These are phyloP conservation scores for Hermetia illucens DNA, from an alignment of 1,140 invertebrate species.

Conservation along the genomic window DNA sequence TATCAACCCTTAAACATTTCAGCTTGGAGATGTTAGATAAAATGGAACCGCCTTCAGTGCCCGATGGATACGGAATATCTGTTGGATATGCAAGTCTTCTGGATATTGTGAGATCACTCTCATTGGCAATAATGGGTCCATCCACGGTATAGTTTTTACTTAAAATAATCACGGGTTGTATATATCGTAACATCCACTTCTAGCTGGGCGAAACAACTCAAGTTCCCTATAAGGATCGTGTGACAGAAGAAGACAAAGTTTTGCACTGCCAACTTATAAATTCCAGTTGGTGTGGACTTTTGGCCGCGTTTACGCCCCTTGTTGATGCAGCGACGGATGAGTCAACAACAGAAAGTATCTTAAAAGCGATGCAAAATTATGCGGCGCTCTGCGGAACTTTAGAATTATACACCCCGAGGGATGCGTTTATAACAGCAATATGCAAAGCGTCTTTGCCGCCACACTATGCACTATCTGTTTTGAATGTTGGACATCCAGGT, in stretches of 20 bases:
- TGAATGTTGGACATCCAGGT: constrained; percentile 30
- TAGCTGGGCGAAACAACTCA: no score
- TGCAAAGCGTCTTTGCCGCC: constrained; percentile 91
- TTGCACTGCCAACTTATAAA: constrained; percentile 69
- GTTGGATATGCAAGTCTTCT: constrained; percentile 84
- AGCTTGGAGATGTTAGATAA: constrained; percentile 93
- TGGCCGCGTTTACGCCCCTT: constrained; percentile 79
- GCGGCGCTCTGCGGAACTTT: constrained; percentile 65
- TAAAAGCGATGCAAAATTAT: constrained; percentile 82
- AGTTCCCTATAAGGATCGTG: constrained; percentile 34
- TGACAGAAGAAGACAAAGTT: constrained; percentile 37
- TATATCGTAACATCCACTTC: neutral
- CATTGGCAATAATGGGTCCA: constrained; percentile 46
- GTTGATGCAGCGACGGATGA: constrained; percentile 95
- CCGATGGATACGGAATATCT: constrained; percentile 91
- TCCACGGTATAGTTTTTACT: constrained; percentile 4
- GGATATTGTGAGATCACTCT: constrained; percentile 72
- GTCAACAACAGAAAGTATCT: constrained; percentile 69
- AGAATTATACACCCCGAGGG: constrained; percentile 55
- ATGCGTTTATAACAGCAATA: constrained; percentile 86
- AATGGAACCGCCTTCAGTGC: constrained; percentile 79
- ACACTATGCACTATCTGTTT: constrained; percentile 82
- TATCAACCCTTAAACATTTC: no score
- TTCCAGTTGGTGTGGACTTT: constrained; percentile 88
- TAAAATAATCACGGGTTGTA: neutral